A percentile compares a stretch with the other conserved stretches of the same genome.
These are phyloP conservation scores for Mesocricetus auratus DNA, from an alignment of 2,113 vertebrate species.

Conservation along the genomic window DNA sequence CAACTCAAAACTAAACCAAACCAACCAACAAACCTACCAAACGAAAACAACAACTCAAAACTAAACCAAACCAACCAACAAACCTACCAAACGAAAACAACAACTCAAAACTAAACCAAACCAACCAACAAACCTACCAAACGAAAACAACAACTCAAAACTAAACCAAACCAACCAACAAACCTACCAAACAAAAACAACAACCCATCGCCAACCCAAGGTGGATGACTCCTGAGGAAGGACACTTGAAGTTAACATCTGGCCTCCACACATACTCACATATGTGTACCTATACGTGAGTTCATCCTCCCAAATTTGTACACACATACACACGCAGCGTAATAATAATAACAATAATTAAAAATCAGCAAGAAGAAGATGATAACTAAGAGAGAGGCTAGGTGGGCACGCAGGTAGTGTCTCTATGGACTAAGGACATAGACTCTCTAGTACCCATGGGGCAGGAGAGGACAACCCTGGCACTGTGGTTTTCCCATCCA, in stretches of 20 bases:
- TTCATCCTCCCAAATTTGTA: neutral
- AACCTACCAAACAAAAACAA: neutral
- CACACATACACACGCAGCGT: neutral
- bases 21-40: neutral
- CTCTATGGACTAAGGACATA: neutral
- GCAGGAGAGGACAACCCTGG: neutral
- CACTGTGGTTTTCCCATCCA: neutral
- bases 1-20: neutral
- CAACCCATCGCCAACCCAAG: neutral
- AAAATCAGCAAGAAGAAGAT: neutral
- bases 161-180: neutral
- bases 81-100: neutral
- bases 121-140: neutral
- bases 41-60: neutral
- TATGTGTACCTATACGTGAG: neutral
- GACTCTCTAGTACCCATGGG: neutral
- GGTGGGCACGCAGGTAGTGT: neutral
- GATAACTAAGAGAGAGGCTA: neutral
- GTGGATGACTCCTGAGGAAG: neutral
- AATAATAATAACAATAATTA: neutral
- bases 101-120: neutral
- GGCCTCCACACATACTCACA: neutral
- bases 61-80: neutral
- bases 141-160: neutral
- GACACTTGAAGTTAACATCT: neutral